Evolutionary conservation across 2,113 vertebrate species (phyloP).

Genomic region (Gasterosteus nipponicus): DNA sequence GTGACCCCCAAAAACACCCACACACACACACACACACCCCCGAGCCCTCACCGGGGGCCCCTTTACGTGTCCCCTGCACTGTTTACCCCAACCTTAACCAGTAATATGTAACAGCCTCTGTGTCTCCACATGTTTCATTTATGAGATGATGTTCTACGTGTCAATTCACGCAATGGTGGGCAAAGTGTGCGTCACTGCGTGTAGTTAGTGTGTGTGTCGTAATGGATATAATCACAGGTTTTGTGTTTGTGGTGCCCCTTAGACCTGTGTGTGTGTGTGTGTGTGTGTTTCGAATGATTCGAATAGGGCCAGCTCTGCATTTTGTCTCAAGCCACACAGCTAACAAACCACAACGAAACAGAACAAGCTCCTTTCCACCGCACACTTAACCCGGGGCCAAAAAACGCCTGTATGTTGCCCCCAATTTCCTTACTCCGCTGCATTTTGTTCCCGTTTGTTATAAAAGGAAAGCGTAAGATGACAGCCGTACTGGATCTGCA

Average conservation of each 20-base stretch:
- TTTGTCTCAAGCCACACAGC: conserved; percentile 58
- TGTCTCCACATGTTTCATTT: conserved; percentile 54
- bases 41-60: conserved; percentile 40
- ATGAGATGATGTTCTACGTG: conserved; percentile 47
- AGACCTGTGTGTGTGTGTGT: conserved; percentile 33
- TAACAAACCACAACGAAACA: conserved; percentile 68
- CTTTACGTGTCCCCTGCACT: conserved; percentile 40
- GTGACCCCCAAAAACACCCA: conserved; percentile 59
- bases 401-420: conserved; percentile 66
- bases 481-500: conserved; percentile 42
- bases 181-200: conserved; percentile 61
- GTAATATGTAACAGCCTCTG: conserved; percentile 46
- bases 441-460: conserved; percentile 54
- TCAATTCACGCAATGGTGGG: conserved; percentile 50
- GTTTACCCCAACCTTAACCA: conserved; percentile 53
- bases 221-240: conserved; percentile 69
- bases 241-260: conserved; percentile 38
- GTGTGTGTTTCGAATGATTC: conserved; percentile 50
- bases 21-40: conserved; percentile 62
- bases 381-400: conserved; percentile 61
- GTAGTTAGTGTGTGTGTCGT: conserved; percentile 61
- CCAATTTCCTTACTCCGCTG: conserved; percentile 61
- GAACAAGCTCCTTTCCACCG: conserved; percentile 44
- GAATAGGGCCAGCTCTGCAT: conserved; percentile 52
- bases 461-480: conserved; percentile 63